A percentile compares a stretch with the other conserved stretches of the same genome.
Conservation (phyloP, 2,888 invertebrate genomes). For the Molanna angustata region DNA sequence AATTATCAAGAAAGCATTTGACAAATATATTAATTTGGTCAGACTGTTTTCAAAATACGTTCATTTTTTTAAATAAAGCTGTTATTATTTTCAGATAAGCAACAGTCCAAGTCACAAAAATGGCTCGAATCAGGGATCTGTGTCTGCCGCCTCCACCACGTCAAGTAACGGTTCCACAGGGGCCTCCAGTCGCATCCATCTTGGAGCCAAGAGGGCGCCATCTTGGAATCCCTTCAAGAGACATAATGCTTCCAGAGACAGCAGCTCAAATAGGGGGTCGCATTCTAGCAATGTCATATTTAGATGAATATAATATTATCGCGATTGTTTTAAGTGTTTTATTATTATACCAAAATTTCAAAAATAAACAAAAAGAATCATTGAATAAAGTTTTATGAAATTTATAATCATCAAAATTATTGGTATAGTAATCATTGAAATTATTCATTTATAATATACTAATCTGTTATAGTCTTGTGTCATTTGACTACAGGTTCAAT, state of each 20-base stretch:
- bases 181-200: conserved; percentile 43
- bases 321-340: too few relatives aligned
- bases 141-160: conserved; percentile 49
- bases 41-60: too few relatives aligned
- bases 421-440: too few relatives aligned
- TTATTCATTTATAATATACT: too few relatives aligned
- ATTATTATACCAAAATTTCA: too few relatives aligned
- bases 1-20: too few relatives aligned
- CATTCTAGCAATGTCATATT: conserved; percentile 58
- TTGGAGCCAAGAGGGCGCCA: conserved; percentile 51
- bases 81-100: conserved; percentile 21
- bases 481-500: too few relatives aligned
- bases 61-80: not conserved
- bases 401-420: too few relatives aligned
- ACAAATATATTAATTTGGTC: too few relatives aligned
- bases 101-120: conserved; percentile 33
- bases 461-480: too few relatives aligned
- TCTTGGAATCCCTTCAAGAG: conserved; percentile 75
- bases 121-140: conserved; percentile 49
- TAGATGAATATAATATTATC: conserved; percentile 41
- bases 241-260: conserved; percentile 55
- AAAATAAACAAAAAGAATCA: too few relatives aligned
- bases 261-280: conserved; percentile 45
- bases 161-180: conserved; percentile 45
- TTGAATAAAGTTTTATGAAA: too few relatives aligned